A percentile compares a stretch with the other conserved stretches of the same genome.
Evolutionary conservation across 2,888 invertebrate species (phyloP).

Genomic region (Ennomos fuscantarius): DNA sequence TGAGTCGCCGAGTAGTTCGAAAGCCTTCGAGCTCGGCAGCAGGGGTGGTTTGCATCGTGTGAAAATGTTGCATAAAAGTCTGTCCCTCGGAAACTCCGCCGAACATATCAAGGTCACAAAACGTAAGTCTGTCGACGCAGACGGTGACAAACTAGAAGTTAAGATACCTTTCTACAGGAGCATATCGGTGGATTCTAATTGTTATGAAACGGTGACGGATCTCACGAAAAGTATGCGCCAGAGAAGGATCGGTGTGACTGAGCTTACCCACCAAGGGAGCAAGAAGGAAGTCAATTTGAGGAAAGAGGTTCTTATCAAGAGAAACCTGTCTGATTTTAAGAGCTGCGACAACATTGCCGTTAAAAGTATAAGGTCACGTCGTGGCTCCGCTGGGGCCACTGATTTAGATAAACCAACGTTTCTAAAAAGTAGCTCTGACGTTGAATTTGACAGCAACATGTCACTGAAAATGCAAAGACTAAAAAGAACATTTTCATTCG

Average conservation of each 20-base stretch:
- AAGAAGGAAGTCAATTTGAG: conserved; percentile 59
- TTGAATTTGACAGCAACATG: conserved; percentile 29
- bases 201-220: conserved; percentile 32
- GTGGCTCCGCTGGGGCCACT: conserved; percentile 34
- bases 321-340: conserved; percentile 52
- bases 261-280: conserved; percentile 51
- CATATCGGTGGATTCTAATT: conserved; percentile 50
- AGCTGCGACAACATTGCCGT: conserved; percentile 61
- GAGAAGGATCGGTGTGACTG: conserved; percentile 56
- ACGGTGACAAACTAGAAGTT: conserved; percentile 44
- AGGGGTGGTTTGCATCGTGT: conserved; percentile 58
- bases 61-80: conserved; percentile 54
- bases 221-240: conserved; percentile 47
- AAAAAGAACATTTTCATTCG: conserved; percentile 41
- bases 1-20: conserved; percentile 35
- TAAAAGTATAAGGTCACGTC: conserved; percentile 37
- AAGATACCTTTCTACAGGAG: conserved; percentile 53
- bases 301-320: conserved; percentile 61
- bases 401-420: conserved; percentile 12
- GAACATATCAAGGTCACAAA: conserved; percentile 46
- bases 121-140: conserved; percentile 11
- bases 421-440: conserved; percentile 5
- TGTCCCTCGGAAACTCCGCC: conserved; percentile 45
- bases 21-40: conserved; percentile 39
- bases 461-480: conserved; percentile 41